Evolutionary conservation across 2,113 vertebrate genomes (phyloP).

Genomic region (Gavialis gangeticus): DNA sequence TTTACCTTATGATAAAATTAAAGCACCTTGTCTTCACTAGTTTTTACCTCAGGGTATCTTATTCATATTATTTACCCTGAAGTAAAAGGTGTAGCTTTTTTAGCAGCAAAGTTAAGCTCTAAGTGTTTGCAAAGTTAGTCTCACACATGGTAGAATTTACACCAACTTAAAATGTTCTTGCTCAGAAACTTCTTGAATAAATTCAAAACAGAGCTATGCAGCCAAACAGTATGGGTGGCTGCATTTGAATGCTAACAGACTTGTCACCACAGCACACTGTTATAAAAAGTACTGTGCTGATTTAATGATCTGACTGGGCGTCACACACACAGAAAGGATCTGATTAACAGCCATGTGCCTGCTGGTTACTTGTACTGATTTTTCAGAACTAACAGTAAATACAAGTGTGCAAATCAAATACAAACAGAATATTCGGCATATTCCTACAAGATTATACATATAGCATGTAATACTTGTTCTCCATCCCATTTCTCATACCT

Average conservation of each 20-base stretch:
- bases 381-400: not conserved
- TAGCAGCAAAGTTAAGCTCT: not conserved
- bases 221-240: not conserved
- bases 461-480: not conserved
- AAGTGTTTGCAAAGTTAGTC: not conserved
- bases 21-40: not conserved
- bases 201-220: not conserved
- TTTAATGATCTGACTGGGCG: not conserved
- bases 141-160: not conserved
- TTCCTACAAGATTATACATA: not conserved
- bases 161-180: not conserved
- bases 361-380: not conserved
- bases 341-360: not conserved
- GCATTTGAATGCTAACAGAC: not conserved
- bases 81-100: not conserved
- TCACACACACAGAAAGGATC: not conserved
- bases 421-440: not conserved
- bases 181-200: not conserved
- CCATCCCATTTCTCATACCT: not conserved
- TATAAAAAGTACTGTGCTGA: not conserved
- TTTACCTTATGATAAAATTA: not conserved
- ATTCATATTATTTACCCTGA: rapidly evolving
- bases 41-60: not conserved
- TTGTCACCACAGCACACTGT: not conserved
- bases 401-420: not conserved